These are phyloP conservation scores for Gavia stellata DNA, from an alignment of 2,113 vertebrate species.

Conservation along the genomic window DNA sequence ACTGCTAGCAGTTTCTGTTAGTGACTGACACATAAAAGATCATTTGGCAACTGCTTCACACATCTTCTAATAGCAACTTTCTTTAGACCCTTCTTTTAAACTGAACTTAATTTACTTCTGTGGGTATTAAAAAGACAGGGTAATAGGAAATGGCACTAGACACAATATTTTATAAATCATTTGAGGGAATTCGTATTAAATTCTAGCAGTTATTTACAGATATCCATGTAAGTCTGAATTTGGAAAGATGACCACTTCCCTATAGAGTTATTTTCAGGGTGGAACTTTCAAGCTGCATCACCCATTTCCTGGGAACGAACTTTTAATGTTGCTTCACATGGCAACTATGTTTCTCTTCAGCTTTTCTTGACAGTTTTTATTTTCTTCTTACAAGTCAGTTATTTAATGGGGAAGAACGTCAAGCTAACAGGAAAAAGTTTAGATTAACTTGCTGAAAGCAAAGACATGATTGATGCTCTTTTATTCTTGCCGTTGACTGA, in stretches of 20 bases:
- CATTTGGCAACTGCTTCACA: neutral
- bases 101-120: neutral
- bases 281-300: neutral
- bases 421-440: neutral
- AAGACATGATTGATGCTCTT: neutral
- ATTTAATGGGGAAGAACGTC: neutral
- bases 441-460: neutral
- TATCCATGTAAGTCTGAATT: neutral
- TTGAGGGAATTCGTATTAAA: neutral
- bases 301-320: accelerated
- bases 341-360: neutral
- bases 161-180: neutral
- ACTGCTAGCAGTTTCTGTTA: neutral
- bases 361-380: neutral
- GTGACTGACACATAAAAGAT: neutral
- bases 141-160: neutral
- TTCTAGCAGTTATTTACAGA: neutral
- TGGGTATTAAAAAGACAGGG: neutral
- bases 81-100: neutral
- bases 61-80: neutral
- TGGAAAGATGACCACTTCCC: neutral
- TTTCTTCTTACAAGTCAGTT: neutral
- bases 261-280: neutral
- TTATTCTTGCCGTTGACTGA: neutral
- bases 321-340: neutral